Conservation (phyloP, 2,797 vertebrate species). For the Sebastes aleutianus region DNA sequence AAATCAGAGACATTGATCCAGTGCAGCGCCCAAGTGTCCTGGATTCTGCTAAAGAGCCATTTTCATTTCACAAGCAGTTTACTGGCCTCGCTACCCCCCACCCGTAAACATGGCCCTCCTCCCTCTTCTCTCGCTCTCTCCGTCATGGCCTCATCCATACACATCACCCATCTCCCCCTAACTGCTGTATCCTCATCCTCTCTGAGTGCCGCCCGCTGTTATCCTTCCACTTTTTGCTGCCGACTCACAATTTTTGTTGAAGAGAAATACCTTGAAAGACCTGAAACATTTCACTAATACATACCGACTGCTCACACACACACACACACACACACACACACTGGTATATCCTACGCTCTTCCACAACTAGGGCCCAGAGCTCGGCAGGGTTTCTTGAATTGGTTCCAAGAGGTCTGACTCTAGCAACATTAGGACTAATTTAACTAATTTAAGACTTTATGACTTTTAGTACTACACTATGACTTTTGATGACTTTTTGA, state of each 20-base stretch:
- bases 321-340: background rate
- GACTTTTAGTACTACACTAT: too few species aligned
- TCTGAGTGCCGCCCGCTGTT: constrained; percentile 35
- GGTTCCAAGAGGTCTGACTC: background rate
- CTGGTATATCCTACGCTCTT: background rate
- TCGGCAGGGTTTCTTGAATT: background rate
- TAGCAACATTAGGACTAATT: background rate
- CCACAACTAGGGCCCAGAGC: background rate
- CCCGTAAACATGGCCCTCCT: constrained; percentile 79
- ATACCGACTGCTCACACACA: constrained; percentile 7
- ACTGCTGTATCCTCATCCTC: constrained; percentile 46
- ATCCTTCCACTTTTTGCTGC: constrained; percentile 15
- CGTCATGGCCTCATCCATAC: constrained; percentile 72
- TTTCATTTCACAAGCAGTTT: constrained; percentile 88
- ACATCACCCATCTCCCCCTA: constrained; percentile 65
- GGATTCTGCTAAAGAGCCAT: constrained; percentile 88
- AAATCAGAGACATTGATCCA: constrained; percentile 88
- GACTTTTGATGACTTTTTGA: too few species aligned
- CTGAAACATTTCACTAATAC: constrained; percentile 39
- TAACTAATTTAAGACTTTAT: background rate
- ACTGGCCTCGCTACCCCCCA: constrained; percentile 69
- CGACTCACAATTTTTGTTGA: constrained; percentile 23
- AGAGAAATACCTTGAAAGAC: constrained; percentile 40
- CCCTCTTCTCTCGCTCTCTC: constrained; percentile 66
- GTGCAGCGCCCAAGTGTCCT: constrained; percentile 83